Conservation (phyloP, 2,888 invertebrate species). For the Latrodectus elegans region DNA sequence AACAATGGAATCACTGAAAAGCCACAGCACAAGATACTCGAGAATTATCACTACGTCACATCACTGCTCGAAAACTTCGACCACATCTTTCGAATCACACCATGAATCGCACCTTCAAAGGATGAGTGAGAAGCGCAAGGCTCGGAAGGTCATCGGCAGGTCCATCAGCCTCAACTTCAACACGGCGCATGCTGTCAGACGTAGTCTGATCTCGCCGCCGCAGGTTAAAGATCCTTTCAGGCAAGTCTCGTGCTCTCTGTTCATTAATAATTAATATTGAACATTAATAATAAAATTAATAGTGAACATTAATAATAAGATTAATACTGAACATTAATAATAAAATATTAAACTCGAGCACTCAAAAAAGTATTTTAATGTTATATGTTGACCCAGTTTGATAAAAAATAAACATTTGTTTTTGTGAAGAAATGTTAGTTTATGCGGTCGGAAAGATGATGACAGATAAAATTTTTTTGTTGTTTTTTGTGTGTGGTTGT, state of each 20-base stretch:
- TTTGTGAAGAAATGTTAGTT: too few species aligned
- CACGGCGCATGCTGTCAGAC: constrained; percentile 52
- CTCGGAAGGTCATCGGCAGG: constrained; percentile 44
- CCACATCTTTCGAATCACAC: background rate
- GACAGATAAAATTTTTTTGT: too few species aligned
- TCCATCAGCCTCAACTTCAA: constrained; percentile 67
- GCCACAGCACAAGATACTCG: constrained; percentile 17
- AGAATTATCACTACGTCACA: constrained; percentile 34
- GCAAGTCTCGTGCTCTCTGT: constrained; percentile 19
- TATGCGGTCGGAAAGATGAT: too few species aligned
- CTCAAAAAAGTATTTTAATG: too few species aligned
- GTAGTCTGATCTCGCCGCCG: constrained; percentile 37
- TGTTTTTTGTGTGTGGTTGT: too few species aligned
- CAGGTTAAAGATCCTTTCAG: constrained; percentile 38
- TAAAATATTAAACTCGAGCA: too few species aligned
- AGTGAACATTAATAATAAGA: too few species aligned
- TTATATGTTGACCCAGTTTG: too few species aligned
- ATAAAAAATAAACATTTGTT: too few species aligned
- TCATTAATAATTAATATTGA: too few species aligned
- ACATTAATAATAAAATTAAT: too few species aligned
- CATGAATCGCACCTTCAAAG: constrained; percentile 4
- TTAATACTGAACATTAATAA: too few species aligned
- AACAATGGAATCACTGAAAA: constrained; percentile 18
- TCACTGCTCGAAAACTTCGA: constrained; percentile 4
- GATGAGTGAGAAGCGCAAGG: constrained; percentile 42